Base-by-base conservation (phyloP, 2,888 invertebrate genomes). In the Phaedon cochleariae region DNA sequence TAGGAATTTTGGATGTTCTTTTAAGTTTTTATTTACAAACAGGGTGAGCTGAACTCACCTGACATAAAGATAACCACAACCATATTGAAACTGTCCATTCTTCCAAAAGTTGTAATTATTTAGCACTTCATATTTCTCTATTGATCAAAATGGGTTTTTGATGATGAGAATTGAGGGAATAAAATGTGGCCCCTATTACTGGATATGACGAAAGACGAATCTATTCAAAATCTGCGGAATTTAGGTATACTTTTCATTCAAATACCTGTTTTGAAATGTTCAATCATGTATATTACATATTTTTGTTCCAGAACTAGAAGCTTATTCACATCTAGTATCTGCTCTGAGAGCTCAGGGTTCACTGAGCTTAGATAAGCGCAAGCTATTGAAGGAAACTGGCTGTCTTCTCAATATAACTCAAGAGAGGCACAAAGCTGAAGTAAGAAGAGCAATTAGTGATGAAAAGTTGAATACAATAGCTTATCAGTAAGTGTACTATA, bases 301-400 rank as follows among this genome's bases (percentile, higher is more conserved):
- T n/a, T n/a, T n/a, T n/a, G n/a, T 73, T 74, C 63, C 60, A 95
- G 95, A 97, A 88, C 85, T 97, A 82, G 95, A 96, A 85, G 95
- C 96, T 73, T 97, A 96, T 87, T 91, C 94, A 78, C 91, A 91
- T 83, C 89, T 96, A 83, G 90, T 97, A 66, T 93, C 93, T 80
- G 96, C 94, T 76, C 90, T 97, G 82, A 89, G 97, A 85, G 96
- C 96, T 77, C 96, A 96, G 86, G 97, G 97, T 74, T 89, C 92
- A 79, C 88, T 96, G 67, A 93, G 90, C 81, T 90, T 90, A 79
- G 92, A 92, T 79, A 95, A 95, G 87, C 90, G 91, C 81, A 92
- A 91, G 84, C 85, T 96, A 77, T 86, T 97, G 59, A 91, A 92
- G 82, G 94, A 96, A 80, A 87, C 96, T 74, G 91, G 94, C 79